Conservation (phyloP, 2,113 vertebrate genomes). For the Trematomus loennbergii region DNA sequence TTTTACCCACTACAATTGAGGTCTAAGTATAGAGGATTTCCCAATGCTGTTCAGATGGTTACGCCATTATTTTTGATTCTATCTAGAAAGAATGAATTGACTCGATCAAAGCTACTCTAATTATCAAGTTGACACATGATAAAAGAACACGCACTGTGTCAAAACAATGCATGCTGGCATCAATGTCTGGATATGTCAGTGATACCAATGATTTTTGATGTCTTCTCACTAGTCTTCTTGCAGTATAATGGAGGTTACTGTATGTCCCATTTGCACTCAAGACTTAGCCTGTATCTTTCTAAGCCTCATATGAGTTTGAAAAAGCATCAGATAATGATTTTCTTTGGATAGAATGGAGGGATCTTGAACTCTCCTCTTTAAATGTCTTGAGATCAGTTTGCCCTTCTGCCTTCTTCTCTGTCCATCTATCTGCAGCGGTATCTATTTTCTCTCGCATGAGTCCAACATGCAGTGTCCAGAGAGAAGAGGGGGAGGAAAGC, state of each 20-base stretch:
- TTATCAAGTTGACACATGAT: background rate
- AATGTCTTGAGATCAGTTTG: conserved; percentile 4
- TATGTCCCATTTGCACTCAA: background rate
- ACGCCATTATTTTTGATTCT: background rate
- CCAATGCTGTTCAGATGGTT: background rate
- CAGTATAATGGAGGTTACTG: background rate
- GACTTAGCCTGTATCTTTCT: background rate
- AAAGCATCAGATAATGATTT: conserved; percentile 7
- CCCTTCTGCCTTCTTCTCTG: conserved; percentile 2
- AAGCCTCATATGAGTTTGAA: conserved; percentile 12
- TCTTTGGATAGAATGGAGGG: conserved; percentile 15
- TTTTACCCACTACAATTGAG: background rate
- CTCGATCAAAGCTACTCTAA: background rate
- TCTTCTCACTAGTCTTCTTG: background rate
- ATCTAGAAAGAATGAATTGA: background rate
- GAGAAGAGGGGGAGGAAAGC: conserved; percentile 26
- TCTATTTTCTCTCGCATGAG: conserved; percentile 19
- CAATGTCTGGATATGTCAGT: background rate
- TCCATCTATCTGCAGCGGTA: background rate
- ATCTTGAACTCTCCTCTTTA: conserved; percentile 23
- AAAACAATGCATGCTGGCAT: background rate
- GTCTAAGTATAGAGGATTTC: background rate
- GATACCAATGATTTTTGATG: no score
- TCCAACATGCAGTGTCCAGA: conserved; percentile 14
- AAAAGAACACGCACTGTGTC: background rate